Conservation (phyloP, 2,888 invertebrate genomes). For the Ditula angustiorana region DNA sequence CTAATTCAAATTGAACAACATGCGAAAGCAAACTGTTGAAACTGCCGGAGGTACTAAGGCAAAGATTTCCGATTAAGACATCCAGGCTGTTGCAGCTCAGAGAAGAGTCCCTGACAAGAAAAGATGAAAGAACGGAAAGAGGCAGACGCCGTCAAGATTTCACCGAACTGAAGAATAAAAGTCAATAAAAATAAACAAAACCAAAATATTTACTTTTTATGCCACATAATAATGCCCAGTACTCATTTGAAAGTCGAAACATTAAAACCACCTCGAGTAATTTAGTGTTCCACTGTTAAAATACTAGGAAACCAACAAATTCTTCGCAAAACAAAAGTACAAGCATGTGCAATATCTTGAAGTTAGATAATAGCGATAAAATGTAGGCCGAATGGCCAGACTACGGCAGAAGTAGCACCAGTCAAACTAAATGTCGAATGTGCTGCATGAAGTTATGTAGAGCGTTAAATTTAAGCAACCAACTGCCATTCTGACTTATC, state of each 20-base stretch:
- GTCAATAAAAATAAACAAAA: no score
- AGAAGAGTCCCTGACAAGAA: background rate
- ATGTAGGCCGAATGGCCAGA: slow-evolving; percentile 44
- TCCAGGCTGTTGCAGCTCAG: background rate
- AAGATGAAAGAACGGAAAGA: no score
- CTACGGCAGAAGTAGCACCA: slow-evolving; percentile 23
- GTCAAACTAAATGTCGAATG: slow-evolving; percentile 47
- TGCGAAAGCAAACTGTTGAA: background rate
- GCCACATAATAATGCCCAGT: no score
- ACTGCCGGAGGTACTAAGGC: no score
- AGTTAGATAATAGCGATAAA: slow-evolving; percentile 43
- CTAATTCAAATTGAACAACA: background rate
- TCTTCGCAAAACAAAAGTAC: background rate
- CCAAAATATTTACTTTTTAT: no score
- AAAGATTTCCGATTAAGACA: no score
- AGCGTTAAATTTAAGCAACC: slow-evolving; percentile 54
- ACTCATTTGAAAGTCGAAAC: no score
- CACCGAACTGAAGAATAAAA: no score
- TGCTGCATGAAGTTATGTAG: slow-evolving; percentile 49
- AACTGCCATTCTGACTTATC: slow-evolving; percentile 50
- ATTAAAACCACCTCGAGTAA: background rate
- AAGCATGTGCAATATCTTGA: slow-evolving; percentile 23
- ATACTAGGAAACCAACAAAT: background rate
- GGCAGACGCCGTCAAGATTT: no score
- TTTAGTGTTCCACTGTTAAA: background rate